phyloP scores from a whole-genome alignment of 2,888 invertebrate species.

The Diogma glabrata region DNA sequence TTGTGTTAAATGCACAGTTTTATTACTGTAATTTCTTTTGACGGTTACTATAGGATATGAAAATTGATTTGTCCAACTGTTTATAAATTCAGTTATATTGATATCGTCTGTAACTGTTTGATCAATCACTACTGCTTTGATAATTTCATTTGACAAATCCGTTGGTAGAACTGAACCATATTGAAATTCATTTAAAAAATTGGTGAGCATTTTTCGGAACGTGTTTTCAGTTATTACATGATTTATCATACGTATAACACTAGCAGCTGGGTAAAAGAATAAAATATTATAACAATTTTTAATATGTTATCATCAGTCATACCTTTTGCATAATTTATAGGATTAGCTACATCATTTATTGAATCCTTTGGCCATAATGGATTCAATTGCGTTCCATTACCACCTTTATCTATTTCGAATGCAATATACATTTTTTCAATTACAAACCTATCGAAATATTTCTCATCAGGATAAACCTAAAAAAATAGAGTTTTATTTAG shows the following conservation, averaged over 20 bases:
- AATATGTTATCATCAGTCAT: too few species aligned
- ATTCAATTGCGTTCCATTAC: neutral
- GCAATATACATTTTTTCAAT: conserved; percentile 32
- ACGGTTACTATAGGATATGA: neutral
- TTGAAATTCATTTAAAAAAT: neutral
- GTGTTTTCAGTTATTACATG: conserved; percentile 39
- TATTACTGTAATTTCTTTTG: neutral
- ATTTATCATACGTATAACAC: conserved; percentile 47
- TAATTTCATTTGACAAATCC: neutral
- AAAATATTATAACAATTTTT: too few species aligned
- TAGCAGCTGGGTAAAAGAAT: conserved; percentile 35
- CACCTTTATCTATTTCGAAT: neutral
- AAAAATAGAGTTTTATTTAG: too few species aligned
- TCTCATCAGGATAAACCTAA: neutral
- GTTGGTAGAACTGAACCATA: neutral
- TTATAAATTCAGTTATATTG: neutral
- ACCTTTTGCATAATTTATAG: conserved; percentile 2
- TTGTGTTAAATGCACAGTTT: neutral
- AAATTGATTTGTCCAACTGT: conserved; percentile 1
- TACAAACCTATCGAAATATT: neutral
- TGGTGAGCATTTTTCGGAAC: conserved; percentile 43
- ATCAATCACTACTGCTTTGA: neutral
- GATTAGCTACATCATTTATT: neutral
- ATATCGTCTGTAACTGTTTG: neutral
- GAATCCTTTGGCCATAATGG: neutral